Conservation (phyloP, 37 sponge, comb jelly and placozoan genomes). For the Geodia barretti region DNA sequence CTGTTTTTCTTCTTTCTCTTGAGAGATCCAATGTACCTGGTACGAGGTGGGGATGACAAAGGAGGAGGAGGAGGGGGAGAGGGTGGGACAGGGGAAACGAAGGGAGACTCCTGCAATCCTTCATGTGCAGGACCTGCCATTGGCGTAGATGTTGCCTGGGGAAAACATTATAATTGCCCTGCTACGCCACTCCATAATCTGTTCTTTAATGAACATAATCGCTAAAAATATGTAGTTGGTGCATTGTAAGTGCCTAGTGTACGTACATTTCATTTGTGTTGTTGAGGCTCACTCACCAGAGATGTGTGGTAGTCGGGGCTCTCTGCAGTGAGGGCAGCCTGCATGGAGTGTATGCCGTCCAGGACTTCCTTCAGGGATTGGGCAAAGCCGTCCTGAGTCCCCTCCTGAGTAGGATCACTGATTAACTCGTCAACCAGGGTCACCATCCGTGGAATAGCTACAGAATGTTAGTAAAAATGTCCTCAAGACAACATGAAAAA, state of each 20-base stretch:
- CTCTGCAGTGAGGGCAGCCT: not conserved
- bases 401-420: slow-evolving; percentile 6
- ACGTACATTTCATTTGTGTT: no score
- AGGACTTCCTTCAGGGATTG: slow-evolving; percentile 25
- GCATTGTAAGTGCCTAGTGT: not conserved
- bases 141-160: not conserved
- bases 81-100: not conserved
- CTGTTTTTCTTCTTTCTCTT: not conserved
- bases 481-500: no score
- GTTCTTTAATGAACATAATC: not conserved
- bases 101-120: not conserved
- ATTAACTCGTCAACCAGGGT: slow-evolving; percentile 12
- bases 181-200: no score
- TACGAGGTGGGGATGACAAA: not conserved
- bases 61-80: not conserved
- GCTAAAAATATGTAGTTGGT: not conserved
- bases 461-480: not conserved
- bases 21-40: not conserved
- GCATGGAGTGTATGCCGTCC: slow-evolving; percentile 32
- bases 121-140: not conserved
- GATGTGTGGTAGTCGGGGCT: no score
- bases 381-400: slow-evolving; percentile 3
- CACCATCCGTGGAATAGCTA: slow-evolving; percentile 37
- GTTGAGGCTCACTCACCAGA: no score
- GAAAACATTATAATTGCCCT: no score